Evolutionary conservation across 2,888 invertebrate species (phyloP).

Genomic region (Mythimna impura): DNA sequence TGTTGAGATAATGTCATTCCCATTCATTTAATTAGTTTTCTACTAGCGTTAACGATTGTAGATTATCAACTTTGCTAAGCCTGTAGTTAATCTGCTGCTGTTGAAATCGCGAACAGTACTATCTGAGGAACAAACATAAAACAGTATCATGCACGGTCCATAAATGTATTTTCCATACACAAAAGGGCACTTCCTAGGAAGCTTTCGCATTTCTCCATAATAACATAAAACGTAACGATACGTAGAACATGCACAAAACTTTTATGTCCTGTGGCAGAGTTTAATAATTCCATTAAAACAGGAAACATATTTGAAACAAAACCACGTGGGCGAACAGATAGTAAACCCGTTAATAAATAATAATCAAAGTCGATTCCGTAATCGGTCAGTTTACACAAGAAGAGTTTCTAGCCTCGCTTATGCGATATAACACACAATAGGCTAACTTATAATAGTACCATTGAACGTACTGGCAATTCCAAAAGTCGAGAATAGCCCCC

Average conservation of each 20-base stretch:
- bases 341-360: constrained; percentile 29
- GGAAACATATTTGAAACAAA: constrained; percentile 18
- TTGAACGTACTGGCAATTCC: too few relatives aligned
- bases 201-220: neutral
- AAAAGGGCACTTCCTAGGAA: constrained; percentile 17
- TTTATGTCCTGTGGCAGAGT: neutral
- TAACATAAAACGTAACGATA: constrained; percentile 16
- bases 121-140: neutral
- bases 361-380: constrained; percentile 38
- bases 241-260: constrained; percentile 1
- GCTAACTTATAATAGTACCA: too few relatives aligned
- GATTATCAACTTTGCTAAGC: too few relatives aligned
- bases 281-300: constrained; percentile 30
- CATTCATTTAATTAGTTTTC: too few relatives aligned
- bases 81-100: neutral
- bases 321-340: constrained; percentile 27
- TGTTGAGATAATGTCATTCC: too few relatives aligned
- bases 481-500: too few relatives aligned
- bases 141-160: neutral
- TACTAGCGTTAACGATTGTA: too few relatives aligned
- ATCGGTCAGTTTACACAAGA: neutral
- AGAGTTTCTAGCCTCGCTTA: neutral
- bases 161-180: neutral
- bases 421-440: neutral
- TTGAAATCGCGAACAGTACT: neutral